phyloP scores from a whole-genome alignment of 2,888 invertebrate species.

The Drosophila fungiperda region DNA sequence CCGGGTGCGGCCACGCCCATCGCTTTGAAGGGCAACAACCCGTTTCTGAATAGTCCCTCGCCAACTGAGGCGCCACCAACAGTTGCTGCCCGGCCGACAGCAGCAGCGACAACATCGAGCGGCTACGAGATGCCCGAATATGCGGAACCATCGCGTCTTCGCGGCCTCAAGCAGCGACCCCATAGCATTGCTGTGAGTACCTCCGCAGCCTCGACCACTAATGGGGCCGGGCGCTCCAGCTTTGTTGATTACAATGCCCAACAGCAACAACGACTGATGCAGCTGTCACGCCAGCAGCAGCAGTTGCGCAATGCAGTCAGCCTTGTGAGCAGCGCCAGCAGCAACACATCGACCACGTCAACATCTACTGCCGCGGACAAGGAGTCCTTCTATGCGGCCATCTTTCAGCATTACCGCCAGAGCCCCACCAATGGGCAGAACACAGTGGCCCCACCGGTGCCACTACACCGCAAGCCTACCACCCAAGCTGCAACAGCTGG shows the following conservation, averaged over 20 bases:
- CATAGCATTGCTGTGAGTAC: slow-evolving; percentile 87
- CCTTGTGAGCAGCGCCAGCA: slow-evolving; percentile 46
- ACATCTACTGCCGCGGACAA: slow-evolving; percentile 71
- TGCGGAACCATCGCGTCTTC: slow-evolving; percentile 82
- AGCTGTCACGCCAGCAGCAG: slow-evolving; percentile 80
- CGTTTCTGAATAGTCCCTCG: slow-evolving; percentile 81
- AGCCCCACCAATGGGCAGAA: slow-evolving; percentile 75
- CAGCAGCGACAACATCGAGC: slow-evolving; percentile 26
- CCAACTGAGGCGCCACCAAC: slow-evolving; percentile 70
- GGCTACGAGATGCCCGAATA: slow-evolving; percentile 82
- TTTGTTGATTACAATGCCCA: slow-evolving; percentile 80
- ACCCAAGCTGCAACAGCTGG: slow-evolving; percentile 18
- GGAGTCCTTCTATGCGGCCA: slow-evolving; percentile 82
- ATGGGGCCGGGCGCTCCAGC: slow-evolving; percentile 52
- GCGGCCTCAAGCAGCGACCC: slow-evolving; percentile 86
- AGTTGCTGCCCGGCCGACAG: slow-evolving; percentile 12
- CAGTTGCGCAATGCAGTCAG: slow-evolving; percentile 80
- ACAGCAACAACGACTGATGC: slow-evolving; percentile 82
- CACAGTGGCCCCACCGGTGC: slow-evolving; percentile 68
- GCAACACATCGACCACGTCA: slow-evolving; percentile 44
- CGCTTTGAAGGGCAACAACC: slow-evolving; percentile 84
- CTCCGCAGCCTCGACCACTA: slow-evolving; percentile 39
- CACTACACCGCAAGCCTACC: slow-evolving; percentile 69
- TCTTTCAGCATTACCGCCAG: slow-evolving; percentile 83
- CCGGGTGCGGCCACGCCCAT: slow-evolving; percentile 76